These are phyloP conservation scores for Thrips palmi DNA, from an alignment of 1,140 invertebrate species.

Conservation along the genomic window DNA sequence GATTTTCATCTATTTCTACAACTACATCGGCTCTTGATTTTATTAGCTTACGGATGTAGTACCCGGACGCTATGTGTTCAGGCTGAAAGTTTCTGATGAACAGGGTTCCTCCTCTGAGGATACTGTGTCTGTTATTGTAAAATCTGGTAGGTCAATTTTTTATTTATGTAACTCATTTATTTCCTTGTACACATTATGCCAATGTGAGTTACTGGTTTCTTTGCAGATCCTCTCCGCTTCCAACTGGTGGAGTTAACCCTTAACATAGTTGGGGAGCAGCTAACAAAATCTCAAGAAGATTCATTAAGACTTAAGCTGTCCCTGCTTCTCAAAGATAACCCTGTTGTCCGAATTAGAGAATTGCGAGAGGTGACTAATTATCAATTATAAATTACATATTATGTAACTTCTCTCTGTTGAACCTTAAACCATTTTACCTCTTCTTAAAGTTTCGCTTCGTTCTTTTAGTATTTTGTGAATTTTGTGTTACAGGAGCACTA, in stretches of 20 bases:
- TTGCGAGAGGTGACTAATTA: constrained; percentile 35
- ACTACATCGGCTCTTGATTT: neutral
- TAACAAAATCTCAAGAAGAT: constrained; percentile 55
- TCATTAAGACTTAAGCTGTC: constrained; percentile 56
- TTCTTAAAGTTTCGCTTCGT: neutral
- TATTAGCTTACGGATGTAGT: constrained; percentile 59
- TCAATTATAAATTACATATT: constrained; percentile 28
- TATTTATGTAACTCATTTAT: constrained; percentile 4
- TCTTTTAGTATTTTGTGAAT: too few relatives aligned
- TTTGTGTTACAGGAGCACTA: constrained; percentile 9
- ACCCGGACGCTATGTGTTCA: constrained; percentile 73
- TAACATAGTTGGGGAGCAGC: constrained; percentile 34
- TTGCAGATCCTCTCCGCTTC: constrained; percentile 45
- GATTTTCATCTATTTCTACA: neutral
- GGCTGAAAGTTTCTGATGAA: constrained; percentile 71
- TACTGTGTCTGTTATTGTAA: constrained; percentile 68
- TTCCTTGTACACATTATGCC: neutral
- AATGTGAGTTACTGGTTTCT: neutral
- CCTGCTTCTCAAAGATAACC: constrained; percentile 48
- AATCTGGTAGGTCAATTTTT: constrained; percentile 31
- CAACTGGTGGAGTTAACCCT: constrained; percentile 66
- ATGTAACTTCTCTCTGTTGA: constrained; percentile 23
- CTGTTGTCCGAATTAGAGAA: constrained; percentile 40
- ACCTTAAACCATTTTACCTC: too few relatives aligned
- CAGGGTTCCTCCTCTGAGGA: constrained; percentile 66